Evolutionary conservation across 2,113 vertebrate genomes (phyloP).

Genomic region (Illadopsis cleaveri): DNA sequence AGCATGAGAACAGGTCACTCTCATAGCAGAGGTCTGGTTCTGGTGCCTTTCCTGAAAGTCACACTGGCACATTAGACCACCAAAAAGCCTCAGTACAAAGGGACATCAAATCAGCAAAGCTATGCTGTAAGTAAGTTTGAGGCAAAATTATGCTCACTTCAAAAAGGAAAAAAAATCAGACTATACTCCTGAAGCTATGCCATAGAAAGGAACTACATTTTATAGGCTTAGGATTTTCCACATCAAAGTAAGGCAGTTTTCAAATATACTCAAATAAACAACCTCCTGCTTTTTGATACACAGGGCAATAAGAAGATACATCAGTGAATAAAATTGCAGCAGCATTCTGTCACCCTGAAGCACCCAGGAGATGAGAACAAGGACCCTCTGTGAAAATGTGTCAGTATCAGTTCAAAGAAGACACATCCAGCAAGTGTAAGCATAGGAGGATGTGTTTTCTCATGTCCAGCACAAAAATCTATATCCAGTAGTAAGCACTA

Average conservation of each 20-base stretch:
- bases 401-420: background rate
- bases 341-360: background rate
- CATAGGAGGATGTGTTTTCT: background rate
- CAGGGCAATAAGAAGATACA: background rate
- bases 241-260: background rate
- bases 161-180: background rate
- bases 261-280: background rate
- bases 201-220: background rate
- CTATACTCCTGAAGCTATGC: background rate
- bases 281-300: background rate
- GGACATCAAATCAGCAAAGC: background rate
- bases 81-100: background rate
- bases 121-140: background rate
- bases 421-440: background rate
- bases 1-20: background rate
- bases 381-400: background rate
- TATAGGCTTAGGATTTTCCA: background rate
- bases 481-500: background rate
- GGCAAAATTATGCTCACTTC: background rate
- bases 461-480: background rate
- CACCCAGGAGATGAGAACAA: background rate
- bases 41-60: background rate
- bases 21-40: background rate
- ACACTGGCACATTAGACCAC: background rate
- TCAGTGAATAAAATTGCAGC: background rate